These are phyloP conservation scores for Vulpes vulpes DNA, from an alignment of 2,113 vertebrate genomes.

Conservation along the genomic window DNA sequence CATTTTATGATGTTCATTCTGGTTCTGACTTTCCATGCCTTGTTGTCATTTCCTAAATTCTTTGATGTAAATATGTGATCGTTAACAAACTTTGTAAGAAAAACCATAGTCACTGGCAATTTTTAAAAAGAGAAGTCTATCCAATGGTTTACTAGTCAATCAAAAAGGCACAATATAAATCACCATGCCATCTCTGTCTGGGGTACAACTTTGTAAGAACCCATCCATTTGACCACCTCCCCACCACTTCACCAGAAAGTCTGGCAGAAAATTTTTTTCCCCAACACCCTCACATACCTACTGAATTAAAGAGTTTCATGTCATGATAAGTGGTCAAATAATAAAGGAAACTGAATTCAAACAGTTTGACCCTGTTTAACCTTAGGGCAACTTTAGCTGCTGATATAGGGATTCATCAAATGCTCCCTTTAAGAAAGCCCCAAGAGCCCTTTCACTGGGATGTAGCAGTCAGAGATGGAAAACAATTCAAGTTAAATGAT, in stretches of 20 bases:
- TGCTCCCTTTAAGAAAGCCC: background rate
- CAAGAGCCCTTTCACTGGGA: background rate
- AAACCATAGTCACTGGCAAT: background rate
- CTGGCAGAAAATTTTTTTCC: background rate
- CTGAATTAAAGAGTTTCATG: background rate
- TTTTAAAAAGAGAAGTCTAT: background rate
- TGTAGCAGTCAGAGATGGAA: conserved; percentile 34
- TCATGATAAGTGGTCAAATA: background rate
- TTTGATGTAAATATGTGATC: background rate
- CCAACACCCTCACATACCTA: too few relatives aligned
- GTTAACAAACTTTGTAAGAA: background rate
- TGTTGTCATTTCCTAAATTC: conserved; percentile 8
- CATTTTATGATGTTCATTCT: background rate
- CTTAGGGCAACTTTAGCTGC: background rate
- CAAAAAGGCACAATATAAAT: background rate
- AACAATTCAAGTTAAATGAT: conserved; percentile 48
- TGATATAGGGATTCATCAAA: background rate
- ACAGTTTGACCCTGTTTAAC: background rate
- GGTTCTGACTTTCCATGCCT: background rate
- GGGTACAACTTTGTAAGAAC: background rate
- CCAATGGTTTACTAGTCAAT: background rate
- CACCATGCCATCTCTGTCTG: background rate
- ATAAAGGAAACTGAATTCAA: conserved; percentile 25
- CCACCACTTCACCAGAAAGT: background rate
- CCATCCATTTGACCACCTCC: background rate